Percentiles rank a stretch among this genome's conserved stretches.
Evolutionary conservation across 2,797 vertebrate genomes (phyloP).

Genomic region (Helarctos malayanus): DNA sequence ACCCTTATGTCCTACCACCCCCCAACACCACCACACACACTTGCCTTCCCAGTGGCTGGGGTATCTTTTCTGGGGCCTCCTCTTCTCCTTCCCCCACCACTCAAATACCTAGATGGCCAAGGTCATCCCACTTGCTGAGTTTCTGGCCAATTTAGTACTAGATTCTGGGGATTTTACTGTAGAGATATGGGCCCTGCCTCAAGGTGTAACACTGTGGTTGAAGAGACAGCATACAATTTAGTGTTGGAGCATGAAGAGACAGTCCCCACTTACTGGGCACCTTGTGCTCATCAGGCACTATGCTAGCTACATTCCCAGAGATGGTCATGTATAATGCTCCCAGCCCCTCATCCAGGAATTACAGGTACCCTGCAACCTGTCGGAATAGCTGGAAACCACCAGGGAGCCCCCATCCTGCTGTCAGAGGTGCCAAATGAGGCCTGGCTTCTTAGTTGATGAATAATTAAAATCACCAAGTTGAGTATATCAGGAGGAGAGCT

Average conservation of each 20-base stretch:
- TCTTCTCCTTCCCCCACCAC: background rate
- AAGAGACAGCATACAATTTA: background rate
- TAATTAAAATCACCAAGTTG: constrained; percentile 37
- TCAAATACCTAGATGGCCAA: background rate
- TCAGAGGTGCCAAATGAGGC: background rate
- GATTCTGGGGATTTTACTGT: background rate
- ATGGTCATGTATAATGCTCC: no score
- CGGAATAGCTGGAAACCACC: background rate
- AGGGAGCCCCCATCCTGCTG: background rate
- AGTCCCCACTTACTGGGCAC: background rate
- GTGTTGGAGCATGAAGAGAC: no score
- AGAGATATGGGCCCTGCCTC: background rate
- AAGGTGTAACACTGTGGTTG: background rate
- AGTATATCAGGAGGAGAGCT: background rate
- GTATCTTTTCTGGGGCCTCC: background rate
- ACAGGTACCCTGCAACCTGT: background rate
- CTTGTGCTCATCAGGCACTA: background rate
- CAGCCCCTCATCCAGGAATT: background rate
- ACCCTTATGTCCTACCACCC: background rate
- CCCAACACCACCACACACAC: background rate
- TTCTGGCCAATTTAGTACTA: background rate
- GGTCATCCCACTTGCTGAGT: background rate
- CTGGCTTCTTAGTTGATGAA: constrained; percentile 21
- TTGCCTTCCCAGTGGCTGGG: background rate
- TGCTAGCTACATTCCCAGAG: background rate